These are phyloP conservation scores for Tyria jacobaeae DNA, from an alignment of 2,888 invertebrate genomes.

Conservation along the genomic window DNA sequence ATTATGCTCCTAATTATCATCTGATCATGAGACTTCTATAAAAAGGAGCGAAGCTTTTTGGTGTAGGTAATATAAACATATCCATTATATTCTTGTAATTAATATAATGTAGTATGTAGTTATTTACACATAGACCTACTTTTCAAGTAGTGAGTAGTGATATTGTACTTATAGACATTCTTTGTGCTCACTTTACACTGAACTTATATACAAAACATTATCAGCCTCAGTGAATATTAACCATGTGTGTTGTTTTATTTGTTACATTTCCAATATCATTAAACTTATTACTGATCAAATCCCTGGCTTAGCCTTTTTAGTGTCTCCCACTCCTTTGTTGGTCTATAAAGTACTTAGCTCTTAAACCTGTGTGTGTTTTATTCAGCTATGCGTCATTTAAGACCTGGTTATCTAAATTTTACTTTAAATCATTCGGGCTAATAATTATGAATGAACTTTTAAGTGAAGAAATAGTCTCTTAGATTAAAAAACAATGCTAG, in stretches of 20 bases:
- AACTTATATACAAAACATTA: neutral
- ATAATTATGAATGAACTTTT: no score
- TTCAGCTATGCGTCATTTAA: neutral
- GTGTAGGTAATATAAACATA: no score
- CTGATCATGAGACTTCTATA: neutral
- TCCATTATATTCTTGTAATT: neutral
- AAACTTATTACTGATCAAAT: neutral
- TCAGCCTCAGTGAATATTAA: neutral
- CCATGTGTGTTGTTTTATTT: neutral
- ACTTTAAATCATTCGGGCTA: neutral
- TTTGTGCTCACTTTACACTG: constrained; percentile 7
- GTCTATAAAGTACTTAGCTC: neutral
- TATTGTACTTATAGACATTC: neutral
- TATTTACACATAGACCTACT: neutral
- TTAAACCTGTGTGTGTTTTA: neutral
- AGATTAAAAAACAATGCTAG: no score
- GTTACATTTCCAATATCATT: neutral
- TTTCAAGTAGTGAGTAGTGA: neutral
- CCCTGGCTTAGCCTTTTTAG: neutral
- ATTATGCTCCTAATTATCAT: neutral
- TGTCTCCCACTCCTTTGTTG: neutral
- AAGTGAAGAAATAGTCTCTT: no score
- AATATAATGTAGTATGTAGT: neutral
- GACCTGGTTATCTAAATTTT: neutral
- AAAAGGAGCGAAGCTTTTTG: neutral